Evolutionary conservation across 64 coral and sea anemone genomes (phyloP).

Genomic region (Platygyra sinensis): DNA sequence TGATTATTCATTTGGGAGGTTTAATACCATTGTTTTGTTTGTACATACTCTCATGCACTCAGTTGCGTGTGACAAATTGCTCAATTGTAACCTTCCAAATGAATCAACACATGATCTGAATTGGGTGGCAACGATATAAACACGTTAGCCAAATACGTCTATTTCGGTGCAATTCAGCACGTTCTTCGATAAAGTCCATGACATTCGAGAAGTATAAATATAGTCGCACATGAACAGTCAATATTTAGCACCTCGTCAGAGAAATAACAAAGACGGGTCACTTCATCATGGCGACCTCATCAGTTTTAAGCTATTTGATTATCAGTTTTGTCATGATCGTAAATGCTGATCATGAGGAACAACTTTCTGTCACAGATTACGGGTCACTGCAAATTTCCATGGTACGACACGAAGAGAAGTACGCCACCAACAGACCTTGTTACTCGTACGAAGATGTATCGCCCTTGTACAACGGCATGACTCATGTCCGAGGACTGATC

Average conservation of each 20-base stretch:
- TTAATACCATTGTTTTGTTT: no score
- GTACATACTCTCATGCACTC: no score
- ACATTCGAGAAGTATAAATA: background rate
- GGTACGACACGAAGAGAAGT: no score
- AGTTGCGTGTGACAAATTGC: no score
- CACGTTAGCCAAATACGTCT: no score
- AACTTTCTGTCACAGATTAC: slow-evolving; percentile 58
- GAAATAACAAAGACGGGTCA: background rate
- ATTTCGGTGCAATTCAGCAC: background rate
- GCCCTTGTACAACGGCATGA: slow-evolving; percentile 85
- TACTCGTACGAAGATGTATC: slow-evolving; percentile 73
- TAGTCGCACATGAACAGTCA: background rate
- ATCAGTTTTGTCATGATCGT: background rate
- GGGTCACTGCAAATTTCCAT: slow-evolving; percentile 68
- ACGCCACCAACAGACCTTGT: slow-evolving; percentile 69
- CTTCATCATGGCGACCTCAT: background rate
- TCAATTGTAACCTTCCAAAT: no score
- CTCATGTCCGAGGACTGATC: slow-evolving; percentile 72
- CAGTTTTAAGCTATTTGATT: background rate
- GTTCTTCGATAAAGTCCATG: background rate
- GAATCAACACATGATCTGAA: no score
- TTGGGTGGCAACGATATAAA: background rate
- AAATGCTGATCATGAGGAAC: no score
- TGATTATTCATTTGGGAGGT: no score
- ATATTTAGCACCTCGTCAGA: no score